A percentile compares a stretch with the other conserved stretches of the same genome.
Evolutionary conservation across 2,888 invertebrate genomes (phyloP).

Genomic region (Lasioglossum figueresi): DNA sequence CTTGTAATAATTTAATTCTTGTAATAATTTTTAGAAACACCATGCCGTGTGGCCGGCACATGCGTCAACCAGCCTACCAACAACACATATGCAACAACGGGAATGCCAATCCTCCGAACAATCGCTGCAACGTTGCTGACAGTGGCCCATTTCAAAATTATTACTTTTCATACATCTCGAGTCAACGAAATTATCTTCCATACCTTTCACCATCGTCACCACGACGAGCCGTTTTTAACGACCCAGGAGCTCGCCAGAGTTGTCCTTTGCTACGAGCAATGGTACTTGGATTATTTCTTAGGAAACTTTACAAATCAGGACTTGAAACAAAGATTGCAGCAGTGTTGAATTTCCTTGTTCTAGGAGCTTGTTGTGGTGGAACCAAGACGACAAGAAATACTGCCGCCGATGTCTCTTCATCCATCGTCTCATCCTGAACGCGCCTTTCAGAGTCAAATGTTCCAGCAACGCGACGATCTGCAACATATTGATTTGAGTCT

Average conservation of each 20-base stretch:
- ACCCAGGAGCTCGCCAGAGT: conserved; percentile 81
- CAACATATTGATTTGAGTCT: conserved; percentile 86
- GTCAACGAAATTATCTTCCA: conserved; percentile 24
- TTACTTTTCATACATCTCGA: conserved; percentile 57
- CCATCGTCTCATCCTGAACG: conserved; percentile 90
- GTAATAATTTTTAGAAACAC: conserved; percentile 62
- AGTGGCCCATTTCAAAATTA: conserved; percentile 65
- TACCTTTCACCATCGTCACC: conserved; percentile 78
- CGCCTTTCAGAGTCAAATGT: conserved; percentile 79
- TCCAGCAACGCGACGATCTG: conserved; percentile 76
- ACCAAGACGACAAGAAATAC: conserved; percentile 68
- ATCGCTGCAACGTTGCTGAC: conserved; percentile 72
- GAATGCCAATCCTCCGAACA: conserved; percentile 69
- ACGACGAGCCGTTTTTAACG: conserved; percentile 84
- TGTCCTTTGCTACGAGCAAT: conserved; percentile 75
- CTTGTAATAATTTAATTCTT: not conserved
- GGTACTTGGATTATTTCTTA: conserved; percentile 53
- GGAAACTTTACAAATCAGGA: not conserved
- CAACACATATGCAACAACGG: conserved; percentile 70
- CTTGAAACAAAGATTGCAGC: not conserved
- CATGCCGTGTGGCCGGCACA: conserved; percentile 72
- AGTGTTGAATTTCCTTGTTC: not conserved
- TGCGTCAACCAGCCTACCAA: conserved; percentile 67
- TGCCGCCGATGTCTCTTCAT: conserved; percentile 78
- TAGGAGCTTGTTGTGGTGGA: conserved; percentile 75